phyloP scores from a whole-genome alignment of 1,140 invertebrate genomes.

The Pseudoatta argentina region DNA sequence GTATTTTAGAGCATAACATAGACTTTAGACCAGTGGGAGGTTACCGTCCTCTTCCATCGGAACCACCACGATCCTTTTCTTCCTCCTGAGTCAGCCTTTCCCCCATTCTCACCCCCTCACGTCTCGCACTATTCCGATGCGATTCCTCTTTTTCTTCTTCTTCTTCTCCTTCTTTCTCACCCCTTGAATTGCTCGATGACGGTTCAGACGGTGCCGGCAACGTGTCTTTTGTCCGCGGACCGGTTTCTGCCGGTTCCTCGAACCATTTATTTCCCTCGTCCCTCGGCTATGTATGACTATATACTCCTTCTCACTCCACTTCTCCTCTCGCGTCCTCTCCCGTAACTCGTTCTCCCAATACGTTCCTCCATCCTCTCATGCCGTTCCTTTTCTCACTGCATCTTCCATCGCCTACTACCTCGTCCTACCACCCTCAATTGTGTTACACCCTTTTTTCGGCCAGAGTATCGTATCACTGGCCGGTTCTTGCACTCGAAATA shows the following conservation, averaged over 20 bases:
- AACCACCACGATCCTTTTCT: conserved; percentile 47
- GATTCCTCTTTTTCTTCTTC: conserved; percentile 38
- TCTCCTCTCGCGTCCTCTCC: not conserved
- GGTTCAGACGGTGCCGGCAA: conserved; percentile 61
- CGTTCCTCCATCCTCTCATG: conserved; percentile 12
- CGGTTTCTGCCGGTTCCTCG: conserved; percentile 80
- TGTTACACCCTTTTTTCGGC: conserved; percentile 43
- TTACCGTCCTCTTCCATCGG: conserved; percentile 56
- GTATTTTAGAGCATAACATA: conserved; percentile 16
- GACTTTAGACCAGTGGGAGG: conserved; percentile 31
- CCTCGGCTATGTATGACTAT: conserved; percentile 32
- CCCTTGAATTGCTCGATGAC: conserved; percentile 49
- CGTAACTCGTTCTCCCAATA: conserved; percentile 22
- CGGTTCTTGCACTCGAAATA: conserved; percentile 57
- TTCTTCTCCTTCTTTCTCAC: conserved; percentile 29
- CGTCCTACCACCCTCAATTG: conserved; percentile 15
- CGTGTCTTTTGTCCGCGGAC: conserved; percentile 82
- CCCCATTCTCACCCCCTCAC: conserved; percentile 56
- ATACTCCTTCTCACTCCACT: conserved; percentile 20
- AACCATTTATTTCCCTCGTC: conserved; percentile 80
- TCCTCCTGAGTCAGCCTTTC: conserved; percentile 66
- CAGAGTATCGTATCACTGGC: not conserved
- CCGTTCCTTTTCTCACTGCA: conserved; percentile 14
- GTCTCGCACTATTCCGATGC: conserved; percentile 40
- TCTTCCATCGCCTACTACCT: not conserved